Base-by-base conservation (phyloP, 1,140 invertebrate genomes). In the Condylostylus longicornis region DNA sequence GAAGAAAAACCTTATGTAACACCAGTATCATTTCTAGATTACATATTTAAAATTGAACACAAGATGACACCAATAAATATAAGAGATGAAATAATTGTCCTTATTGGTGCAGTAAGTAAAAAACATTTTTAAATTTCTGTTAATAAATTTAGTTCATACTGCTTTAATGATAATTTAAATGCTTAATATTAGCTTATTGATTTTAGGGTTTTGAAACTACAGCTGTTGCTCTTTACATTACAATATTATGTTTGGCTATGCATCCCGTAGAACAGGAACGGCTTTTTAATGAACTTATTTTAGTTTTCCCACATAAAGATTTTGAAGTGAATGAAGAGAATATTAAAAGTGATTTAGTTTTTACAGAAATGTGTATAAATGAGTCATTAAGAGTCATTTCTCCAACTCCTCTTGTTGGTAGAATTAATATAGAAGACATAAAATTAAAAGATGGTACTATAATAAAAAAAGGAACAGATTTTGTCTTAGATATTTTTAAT, bases 281-380 rank as follows among this genome's bases (percentile, higher is more conserved):
- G 49, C 54, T 72, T 2, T 62, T 70, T 22, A 55, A 71, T 17
- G 80, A 84, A 56, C 45, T 79, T 33, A 51, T 63, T 22, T 35
- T 50, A 18, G 62, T 82, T 8, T 69, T 77, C 49, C 70, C 67
- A 20, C 46, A 58, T 38, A 17, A 18, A 27, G 40, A 57, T 32
- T 46, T 48, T 13, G 43, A 62, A 18, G 47, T 63, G 2, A 68
- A 64, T 12, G 58, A 62, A 35, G 63, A 72, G n/a, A 71, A 75
- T 35, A 43, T 79, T 1, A 50, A 64, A 21, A 49, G 65, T 21
- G 71, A 67, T 32, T 67, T 83, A 65, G 70, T 62, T 32, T 76
- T 78, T 45, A 63, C 75, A 1, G 74, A 76, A 39, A 66, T 68
- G 48, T 69, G 68, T 1, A 69, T 79, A 8, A 75, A 75, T 47